These are phyloP conservation scores for Champsocephalus gunnari DNA, from an alignment of 2,797 vertebrate genomes.

Conservation along the genomic window DNA sequence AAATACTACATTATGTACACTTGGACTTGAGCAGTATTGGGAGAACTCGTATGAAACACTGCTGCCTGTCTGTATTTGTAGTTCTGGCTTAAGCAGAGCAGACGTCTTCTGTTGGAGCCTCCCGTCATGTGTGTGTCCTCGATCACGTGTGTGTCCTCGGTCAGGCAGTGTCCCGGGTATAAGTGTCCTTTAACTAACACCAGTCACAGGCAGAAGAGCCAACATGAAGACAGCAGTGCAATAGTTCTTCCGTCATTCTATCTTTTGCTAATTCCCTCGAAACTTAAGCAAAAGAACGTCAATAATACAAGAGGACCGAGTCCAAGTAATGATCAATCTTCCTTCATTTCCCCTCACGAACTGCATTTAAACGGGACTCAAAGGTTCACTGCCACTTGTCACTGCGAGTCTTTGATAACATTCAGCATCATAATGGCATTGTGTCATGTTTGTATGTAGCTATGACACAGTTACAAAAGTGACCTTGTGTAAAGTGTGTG, in stretches of 20 bases:
- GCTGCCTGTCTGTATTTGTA: conserved; percentile 38
- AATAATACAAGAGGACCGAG: conserved; percentile 46
- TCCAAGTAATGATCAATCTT: conserved; percentile 39
- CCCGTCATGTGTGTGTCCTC: conserved; percentile 45
- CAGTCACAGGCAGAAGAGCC: conserved; percentile 39
- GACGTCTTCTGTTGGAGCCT: conserved; percentile 52
- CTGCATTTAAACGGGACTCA: conserved; percentile 39
- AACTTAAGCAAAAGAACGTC: conserved; percentile 25
- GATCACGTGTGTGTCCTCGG: conserved; percentile 56
- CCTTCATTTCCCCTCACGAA: conserved; percentile 39
- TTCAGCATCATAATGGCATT: conserved; percentile 67
- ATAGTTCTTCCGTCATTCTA: conserved; percentile 38
- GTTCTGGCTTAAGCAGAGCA: conserved; percentile 38
- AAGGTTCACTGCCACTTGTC: conserved; percentile 48
- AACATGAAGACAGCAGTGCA: conserved; percentile 43
- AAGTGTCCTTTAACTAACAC: conserved; percentile 47
- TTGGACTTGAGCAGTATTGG: conserved; percentile 66
- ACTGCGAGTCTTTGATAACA: conserved; percentile 58
- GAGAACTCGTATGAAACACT: conserved; percentile 54
- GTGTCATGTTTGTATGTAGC: conserved; percentile 34
- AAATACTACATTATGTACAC: conserved; percentile 87
- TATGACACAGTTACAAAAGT: conserved; percentile 48
- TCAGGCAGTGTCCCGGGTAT: conserved; percentile 65
- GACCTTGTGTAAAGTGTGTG: conserved; percentile 38
- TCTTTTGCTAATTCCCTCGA: conserved; percentile 35